Base-by-base conservation (phyloP, 37 sponge, comb jelly and placozoan species). In the Ianthella basta region DNA sequence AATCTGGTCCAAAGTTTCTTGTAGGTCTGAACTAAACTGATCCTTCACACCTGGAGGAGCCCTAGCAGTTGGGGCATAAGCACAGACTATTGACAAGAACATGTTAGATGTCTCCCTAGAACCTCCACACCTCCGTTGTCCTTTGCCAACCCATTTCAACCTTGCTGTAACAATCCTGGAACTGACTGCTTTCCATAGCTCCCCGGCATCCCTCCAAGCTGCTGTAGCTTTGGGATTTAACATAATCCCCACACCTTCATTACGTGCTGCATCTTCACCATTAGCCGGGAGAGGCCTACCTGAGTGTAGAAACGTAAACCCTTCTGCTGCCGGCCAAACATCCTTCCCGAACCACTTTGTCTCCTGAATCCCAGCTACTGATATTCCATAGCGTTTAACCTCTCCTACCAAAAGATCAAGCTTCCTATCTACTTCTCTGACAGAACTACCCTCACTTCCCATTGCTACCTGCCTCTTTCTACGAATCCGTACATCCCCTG, bases 21-120 rank as follows among this genome's bases (percentile, higher is more conserved):
- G 80, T 4, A 86, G 56, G 0, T 79, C 86, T 65, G 79, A 29
- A 60, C 15, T 4, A 44, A 80, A 86, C 86, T 56, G 24, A 15
- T 13, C 27, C 69, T 24, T 60, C 38, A 60, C 61, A 12, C 74
- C 44, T 67, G 75, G 25, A 57, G 82, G 88, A 27, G 82, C 82
- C 57, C 55, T 81, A 34, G 69, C 80, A 64, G 87, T 86, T 41
- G 88, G 88, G 20, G 82, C 88, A 87, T 87, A 87, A 23, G 32
- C 59, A 56, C 59, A 19, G 16, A 56, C 59, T 56, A 56, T 56
- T 18, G 59, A 19, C 59, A 56, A 18, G 15, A 56, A 56, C 18
- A 56, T 56, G 18, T 56, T 18, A 56, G 18, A 56, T 56, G 59
- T 56, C 59, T 56, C 59, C 59, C 59, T 56, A 56, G 59, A 56